Evolutionary conservation across 2,888 invertebrate species (phyloP), one percentile per base, ranked within the genome.

Genomic region (Scaptomyza flava): DNA sequence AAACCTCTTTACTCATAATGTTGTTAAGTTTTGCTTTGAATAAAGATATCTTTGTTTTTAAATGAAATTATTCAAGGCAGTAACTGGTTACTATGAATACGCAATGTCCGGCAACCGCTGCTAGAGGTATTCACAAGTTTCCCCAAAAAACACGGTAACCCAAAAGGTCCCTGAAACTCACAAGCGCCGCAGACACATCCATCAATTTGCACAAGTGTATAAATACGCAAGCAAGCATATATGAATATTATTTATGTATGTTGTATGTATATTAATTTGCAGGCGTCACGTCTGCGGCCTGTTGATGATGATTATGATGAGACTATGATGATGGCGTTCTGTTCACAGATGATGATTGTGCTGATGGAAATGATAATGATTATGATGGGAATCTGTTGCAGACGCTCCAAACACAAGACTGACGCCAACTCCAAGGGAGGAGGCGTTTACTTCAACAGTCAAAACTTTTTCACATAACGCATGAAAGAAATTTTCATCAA

Each of bases 31-130:
- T 46, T 1, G 11, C 31, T 38, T 8, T 31, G 31, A n/a, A 52
- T 31, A 36, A 0, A 8, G 7, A 9, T 27, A 9, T 34, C 9
- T 20, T n/a, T 57, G n/a, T 17, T 34, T 65, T 36, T 9, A 36
- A 23, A 34, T n/a, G 51, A 68, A 70, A 83, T 86, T 88, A 87
- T 84, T 84, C 79, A 84, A 48, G 69, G 69, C 62, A 60, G 69
- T 75, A 70, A 27, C 50, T 47, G 47, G 60, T 77, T 27, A 27
- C 68, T 57, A 82, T 82, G 82, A 82, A 82, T 86, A 83, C 71
- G 33, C 65, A 87, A 87, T 77, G 69, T 36, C 52, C 61, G 54
- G 42, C 46, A 36, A 48, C 53, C 33, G 61, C 34, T 47, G 58
- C 14, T 34, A 47, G 30, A 47, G 14, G 2, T 23, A 12, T 27